Percentiles rank a stretch among this genome's conserved stretches.
Conservation (phyloP, 2,888 invertebrate species). For the Patella caerulea region DNA sequence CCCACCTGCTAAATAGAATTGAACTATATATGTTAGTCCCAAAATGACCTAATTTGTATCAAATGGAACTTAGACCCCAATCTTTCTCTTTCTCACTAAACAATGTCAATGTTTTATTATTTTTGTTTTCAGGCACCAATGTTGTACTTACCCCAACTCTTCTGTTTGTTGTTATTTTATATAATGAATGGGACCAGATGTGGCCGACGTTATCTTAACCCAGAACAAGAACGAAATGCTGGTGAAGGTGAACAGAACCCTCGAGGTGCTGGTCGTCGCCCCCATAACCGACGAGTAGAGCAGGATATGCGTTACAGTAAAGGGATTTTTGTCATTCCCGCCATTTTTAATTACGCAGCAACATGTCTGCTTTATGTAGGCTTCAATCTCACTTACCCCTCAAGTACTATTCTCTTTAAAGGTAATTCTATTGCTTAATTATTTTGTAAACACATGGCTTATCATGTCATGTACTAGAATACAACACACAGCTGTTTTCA, state of each 20-base stretch:
- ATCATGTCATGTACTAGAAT: no score
- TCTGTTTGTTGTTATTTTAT: not conserved
- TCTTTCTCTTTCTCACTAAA: no score
- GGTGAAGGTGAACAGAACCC: not conserved
- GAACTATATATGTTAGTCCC: no score
- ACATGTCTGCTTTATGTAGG: conserved; percentile 36
- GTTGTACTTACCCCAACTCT: not conserved
- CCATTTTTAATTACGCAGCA: conserved; percentile 30
- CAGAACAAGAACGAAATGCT: not conserved
- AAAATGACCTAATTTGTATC: no score
- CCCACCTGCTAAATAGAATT: no score
- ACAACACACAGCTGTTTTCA: no score
- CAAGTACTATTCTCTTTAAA: conserved; percentile 37
- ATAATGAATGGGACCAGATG: not conserved
- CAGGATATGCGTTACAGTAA: not conserved
- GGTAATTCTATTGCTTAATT: conserved; percentile 18
- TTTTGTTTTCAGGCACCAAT: not conserved
- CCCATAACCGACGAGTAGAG: not conserved
- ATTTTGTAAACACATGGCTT: no score
- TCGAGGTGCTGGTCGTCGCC: not conserved
- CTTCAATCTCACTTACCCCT: conserved; percentile 33
- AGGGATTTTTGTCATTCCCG: conserved; percentile 29
- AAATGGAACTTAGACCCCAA: no score
- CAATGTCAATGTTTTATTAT: no score
- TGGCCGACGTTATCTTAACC: no score